Conservation (phyloP, 2,797 vertebrate species). For the Clarias platycephalus region DNA sequence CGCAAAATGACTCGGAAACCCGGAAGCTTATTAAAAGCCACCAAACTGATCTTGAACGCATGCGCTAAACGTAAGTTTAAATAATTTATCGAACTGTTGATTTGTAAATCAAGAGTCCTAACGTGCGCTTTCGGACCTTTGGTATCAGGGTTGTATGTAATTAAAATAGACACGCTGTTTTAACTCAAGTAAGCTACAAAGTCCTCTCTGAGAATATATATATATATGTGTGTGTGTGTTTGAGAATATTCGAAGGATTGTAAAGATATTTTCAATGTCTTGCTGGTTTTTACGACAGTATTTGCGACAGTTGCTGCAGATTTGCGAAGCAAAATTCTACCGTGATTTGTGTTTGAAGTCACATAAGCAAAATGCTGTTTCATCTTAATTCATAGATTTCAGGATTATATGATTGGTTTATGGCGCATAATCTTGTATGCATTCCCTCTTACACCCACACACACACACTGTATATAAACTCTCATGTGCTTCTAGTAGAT, state of each 20-base stretch:
- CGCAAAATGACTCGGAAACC: background rate
- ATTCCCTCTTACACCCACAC: background rate
- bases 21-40: background rate
- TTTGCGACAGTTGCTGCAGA: background rate
- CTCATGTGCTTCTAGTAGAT: background rate
- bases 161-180: background rate
- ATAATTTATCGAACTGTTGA: accelerated
- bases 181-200: slow-evolving; percentile 5
- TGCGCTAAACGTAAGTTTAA: background rate
- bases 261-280: background rate
- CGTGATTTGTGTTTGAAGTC: background rate
- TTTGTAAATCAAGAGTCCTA: background rate
- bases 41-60: background rate
- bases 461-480: background rate
- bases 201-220: too few relatives aligned
- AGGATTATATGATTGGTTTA: background rate
- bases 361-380: background rate
- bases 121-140: background rate
- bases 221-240: background rate
- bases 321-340: background rate
- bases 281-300: slow-evolving; percentile 1
- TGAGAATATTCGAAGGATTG: background rate
- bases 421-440: background rate
- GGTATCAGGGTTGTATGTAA: background rate
- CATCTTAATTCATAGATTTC: background rate